phyloP scores from a whole-genome alignment of 1,140 invertebrate genomes.

The Drosophila paulistorum region DNA sequence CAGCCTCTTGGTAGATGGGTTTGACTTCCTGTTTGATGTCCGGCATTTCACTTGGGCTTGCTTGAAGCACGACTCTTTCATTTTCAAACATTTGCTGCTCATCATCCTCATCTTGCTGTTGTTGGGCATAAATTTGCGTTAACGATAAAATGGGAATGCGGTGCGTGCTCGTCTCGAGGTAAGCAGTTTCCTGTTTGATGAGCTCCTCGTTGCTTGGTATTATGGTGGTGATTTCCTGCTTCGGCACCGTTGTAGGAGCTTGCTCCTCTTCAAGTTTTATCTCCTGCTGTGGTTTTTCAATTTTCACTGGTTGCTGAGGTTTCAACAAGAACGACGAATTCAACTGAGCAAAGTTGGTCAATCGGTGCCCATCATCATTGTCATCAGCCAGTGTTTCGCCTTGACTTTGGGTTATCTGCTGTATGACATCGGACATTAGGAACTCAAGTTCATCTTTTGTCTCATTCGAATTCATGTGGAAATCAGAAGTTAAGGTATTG shows the following conservation, averaged over 20 bases:
- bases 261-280: slow-evolving; percentile 8
- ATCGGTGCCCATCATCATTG: slow-evolving; percentile 56
- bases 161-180: slow-evolving; percentile 54
- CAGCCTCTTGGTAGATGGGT: neutral
- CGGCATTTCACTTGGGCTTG: slow-evolving; percentile 38
- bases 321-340: slow-evolving; percentile 68
- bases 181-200: slow-evolving; percentile 45
- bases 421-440: slow-evolving; percentile 74
- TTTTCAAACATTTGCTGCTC: slow-evolving; percentile 57
- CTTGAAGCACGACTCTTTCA: slow-evolving; percentile 43
- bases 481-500: slow-evolving; percentile 55
- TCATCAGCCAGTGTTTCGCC: slow-evolving; percentile 10
- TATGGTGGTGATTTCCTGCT: slow-evolving; percentile 36
- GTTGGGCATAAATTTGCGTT: slow-evolving; percentile 74
- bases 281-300: slow-evolving; percentile 9
- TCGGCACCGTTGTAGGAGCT: slow-evolving; percentile 1
- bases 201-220: slow-evolving; percentile 46
- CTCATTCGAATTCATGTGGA: slow-evolving; percentile 68
- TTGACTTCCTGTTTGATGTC: slow-evolving; percentile 41
- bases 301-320: slow-evolving; percentile 31
- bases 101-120: slow-evolving; percentile 68
- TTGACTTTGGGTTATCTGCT: slow-evolving; percentile 62
- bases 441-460: slow-evolving; percentile 77
- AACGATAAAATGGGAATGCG: slow-evolving; percentile 61
- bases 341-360: slow-evolving; percentile 70